phyloP scores from a whole-genome alignment of 2,113 vertebrate genomes.

The Ondatra zibethicus region DNA sequence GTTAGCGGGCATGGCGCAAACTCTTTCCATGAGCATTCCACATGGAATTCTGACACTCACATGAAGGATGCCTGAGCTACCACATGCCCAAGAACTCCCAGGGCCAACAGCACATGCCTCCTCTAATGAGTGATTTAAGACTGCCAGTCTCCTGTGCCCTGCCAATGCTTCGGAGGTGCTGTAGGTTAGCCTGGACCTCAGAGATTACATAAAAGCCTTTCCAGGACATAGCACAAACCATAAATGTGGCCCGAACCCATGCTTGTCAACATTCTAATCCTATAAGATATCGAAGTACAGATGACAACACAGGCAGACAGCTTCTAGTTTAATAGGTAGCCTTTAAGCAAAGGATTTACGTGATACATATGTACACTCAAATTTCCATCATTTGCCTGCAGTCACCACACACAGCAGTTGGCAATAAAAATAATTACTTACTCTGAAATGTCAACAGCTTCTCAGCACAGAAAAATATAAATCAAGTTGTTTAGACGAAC shows the following conservation, averaged over 20 bases:
- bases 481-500: conserved; percentile 78
- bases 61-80: neutral
- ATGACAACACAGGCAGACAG: conserved; percentile 34
- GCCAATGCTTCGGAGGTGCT: neutral
- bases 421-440: conserved; percentile 69
- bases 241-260: neutral
- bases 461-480: conserved; percentile 64
- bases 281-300: conserved; percentile 9
- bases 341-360: conserved; percentile 37
- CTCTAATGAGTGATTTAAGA: neutral
- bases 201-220: neutral
- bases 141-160: neutral
- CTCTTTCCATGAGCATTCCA: neutral
- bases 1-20: neutral
- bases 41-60: neutral
- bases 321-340: conserved; percentile 3
- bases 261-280: neutral
- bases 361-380: neutral
- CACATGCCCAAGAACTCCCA: neutral
- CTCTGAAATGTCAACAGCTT: conserved; percentile 69
- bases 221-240: neutral
- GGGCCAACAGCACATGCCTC: neutral
- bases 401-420: conserved; percentile 70
- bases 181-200: neutral
- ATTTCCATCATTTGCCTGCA: conserved; percentile 65